A percentile compares a stretch with the other conserved stretches of the same genome.
These are phyloP conservation scores for Saccopteryx bilineata DNA, from an alignment of 2,113 vertebrate genomes.

Conservation along the genomic window DNA sequence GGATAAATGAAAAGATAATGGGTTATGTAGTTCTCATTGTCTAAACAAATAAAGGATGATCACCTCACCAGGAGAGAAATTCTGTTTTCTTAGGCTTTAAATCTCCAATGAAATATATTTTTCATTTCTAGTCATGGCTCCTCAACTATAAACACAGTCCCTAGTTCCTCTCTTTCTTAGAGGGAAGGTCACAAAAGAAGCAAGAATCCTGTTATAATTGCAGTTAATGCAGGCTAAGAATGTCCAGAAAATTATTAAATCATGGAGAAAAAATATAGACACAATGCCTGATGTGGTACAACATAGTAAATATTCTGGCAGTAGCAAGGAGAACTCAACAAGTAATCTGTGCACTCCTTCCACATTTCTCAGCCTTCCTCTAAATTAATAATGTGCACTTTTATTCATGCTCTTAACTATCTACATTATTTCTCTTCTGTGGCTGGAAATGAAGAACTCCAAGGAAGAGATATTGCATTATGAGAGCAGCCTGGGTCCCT, in stretches of 20 bases:
- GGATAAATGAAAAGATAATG: background rate
- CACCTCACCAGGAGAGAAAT: background rate
- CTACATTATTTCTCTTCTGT: background rate
- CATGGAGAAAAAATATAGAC: background rate
- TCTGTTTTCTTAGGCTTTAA: background rate
- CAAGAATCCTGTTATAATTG: background rate
- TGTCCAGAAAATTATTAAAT: conserved; percentile 23
- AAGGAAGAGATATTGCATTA: background rate
- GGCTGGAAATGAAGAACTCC: background rate
- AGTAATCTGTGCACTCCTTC: background rate
- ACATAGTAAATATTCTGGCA: background rate
- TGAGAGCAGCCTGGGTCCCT: background rate
- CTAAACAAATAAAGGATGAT: conserved; percentile 3
- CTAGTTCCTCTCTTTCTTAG: background rate
- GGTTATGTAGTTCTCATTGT: background rate
- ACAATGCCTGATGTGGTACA: background rate
- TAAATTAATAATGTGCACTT: background rate
- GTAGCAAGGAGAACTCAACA: background rate
- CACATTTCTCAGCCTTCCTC: background rate
- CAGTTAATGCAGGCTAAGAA: background rate
- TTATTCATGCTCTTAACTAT: background rate
- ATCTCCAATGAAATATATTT: background rate
- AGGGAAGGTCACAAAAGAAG: background rate
- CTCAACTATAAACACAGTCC: background rate
- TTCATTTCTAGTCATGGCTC: background rate